phyloP scores from a whole-genome alignment of 2,797 vertebrate species.

The Mycteria americana region DNA sequence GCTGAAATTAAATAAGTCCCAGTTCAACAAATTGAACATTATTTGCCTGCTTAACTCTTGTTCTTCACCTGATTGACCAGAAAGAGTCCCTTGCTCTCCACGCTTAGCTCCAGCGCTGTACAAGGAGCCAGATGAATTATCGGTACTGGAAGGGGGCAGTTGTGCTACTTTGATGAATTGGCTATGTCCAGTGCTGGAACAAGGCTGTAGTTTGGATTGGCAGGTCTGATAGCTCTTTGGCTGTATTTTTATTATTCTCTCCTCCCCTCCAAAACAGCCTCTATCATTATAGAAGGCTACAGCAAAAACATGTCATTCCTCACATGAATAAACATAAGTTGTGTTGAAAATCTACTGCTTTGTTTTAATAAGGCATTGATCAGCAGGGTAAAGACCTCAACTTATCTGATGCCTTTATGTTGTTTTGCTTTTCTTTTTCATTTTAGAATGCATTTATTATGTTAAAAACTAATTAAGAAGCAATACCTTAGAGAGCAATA shows the following conservation, averaged over 20 bases:
- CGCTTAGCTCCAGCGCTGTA: background rate
- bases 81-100: background rate
- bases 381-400: background rate
- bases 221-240: background rate
- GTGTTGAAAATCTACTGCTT: background rate
- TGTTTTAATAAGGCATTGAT: constrained; percentile 15
- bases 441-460: background rate
- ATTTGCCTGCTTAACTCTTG: background rate
- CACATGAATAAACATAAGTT: background rate
- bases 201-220: constrained; percentile 12
- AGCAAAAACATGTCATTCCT: background rate
- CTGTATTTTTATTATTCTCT: constrained; percentile 22
- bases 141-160: background rate
- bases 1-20: background rate
- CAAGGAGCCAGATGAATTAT: background rate
- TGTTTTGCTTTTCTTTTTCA: constrained; percentile 11
- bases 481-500: background rate
- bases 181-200: background rate
- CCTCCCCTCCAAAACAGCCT: background rate
- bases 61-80: background rate
- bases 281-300: background rate
- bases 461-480: background rate
- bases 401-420: background rate
- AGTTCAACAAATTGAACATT: background rate
- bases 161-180: background rate